Evolutionary conservation across 1,140 invertebrate species (phyloP), one percentile per base, ranked within the genome.

Genomic region (Trichonephila inaurata): DNA sequence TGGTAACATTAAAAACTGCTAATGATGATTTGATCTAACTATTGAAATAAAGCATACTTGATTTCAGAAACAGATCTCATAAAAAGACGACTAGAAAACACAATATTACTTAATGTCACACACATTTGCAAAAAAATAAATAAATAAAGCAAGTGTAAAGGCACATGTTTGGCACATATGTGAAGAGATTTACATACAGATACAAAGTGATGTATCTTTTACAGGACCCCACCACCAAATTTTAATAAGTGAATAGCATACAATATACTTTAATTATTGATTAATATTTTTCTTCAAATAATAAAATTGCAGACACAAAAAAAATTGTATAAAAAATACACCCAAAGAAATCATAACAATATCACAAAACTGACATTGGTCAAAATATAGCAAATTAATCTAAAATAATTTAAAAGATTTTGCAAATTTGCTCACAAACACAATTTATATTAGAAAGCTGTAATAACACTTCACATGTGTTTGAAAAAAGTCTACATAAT

Each of bases 121-220:
- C 51, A 51, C 10, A 51, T 5, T 12, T 51, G 51, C 24, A 69
- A 62, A 62, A 19, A 21, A 62, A 62, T 8, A 18, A 18, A 12
- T 12, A 62, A 6, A 62, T 18, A 4, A 69, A 14, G 21, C 12
- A 24, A 69, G n/a, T 69, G 10, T n/a, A 69, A 69, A 69, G 66
- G 66, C 66, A 69, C 66, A 69, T 69, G n/a, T 69, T 69, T 69
- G 66, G 66, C 66, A 69, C 66, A 69, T 69, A 69, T 24, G 24
- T 69, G n/a, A 69, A 69, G n/a, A 69, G 24, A 69, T 0, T 24
- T 69, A 24, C n/a, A 24, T 8, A 28, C n/a, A 28, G 2, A 1
- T 24, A 69, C n/a, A 69, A 8, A 19, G 12, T n/a, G 0, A 28
- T 14, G n/a, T 14, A 69, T 24, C n/a, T 69, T 12, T 12, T 24